phyloP scores from a whole-genome alignment of 2,113 vertebrate genomes.

The Suncus etruscus region DNA sequence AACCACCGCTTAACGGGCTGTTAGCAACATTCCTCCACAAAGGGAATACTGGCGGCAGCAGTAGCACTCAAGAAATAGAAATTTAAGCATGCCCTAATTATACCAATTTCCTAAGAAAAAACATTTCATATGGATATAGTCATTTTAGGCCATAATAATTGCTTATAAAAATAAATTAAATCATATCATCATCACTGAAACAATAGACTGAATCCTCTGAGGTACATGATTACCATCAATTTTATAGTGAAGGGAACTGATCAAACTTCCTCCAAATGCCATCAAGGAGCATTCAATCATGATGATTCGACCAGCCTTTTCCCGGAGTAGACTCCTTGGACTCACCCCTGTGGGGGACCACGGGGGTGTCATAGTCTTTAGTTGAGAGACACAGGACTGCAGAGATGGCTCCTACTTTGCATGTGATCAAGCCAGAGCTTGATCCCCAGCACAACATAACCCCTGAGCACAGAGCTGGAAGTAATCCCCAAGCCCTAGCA shows the following conservation, averaged over 20 bases:
- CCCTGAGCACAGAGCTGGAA: too few species aligned
- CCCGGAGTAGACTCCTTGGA: neutral
- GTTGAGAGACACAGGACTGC: neutral
- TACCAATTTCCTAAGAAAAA: constrained; percentile 33
- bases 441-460: too few species aligned
- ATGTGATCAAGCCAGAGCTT: too few species aligned
- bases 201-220: neutral
- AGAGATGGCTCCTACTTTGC: too few species aligned
- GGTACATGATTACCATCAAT: neutral
- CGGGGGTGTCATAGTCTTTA: too few species aligned
- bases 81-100: neutral
- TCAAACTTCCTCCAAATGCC: neutral
- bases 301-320: neutral
- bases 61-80: neutral
- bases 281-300: neutral
- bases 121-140: neutral
- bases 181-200: constrained; percentile 12
- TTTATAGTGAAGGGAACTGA: neutral
- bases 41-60: neutral
- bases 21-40: neutral
- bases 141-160: constrained; percentile 27
- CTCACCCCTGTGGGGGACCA: too few species aligned
- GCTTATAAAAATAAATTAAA: constrained; percentile 38
- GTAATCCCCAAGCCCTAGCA: too few species aligned
- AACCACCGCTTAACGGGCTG: neutral